A percentile compares a stretch with the other conserved stretches of the same genome.
Evolutionary conservation across 2,113 vertebrate species (phyloP).

Genomic region (Halichoeres trimaculatus): DNA sequence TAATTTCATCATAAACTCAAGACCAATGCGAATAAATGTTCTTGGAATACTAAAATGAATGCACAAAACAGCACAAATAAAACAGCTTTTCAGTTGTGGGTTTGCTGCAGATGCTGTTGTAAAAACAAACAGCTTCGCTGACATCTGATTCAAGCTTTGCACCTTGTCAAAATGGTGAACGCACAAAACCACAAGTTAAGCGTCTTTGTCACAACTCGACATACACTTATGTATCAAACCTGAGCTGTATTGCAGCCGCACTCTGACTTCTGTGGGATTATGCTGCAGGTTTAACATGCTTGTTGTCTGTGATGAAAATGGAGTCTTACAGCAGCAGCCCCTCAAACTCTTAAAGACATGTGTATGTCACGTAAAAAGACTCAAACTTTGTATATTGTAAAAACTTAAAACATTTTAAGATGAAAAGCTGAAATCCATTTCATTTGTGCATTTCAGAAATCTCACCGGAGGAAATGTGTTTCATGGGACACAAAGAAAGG

Average conservation of each 20-base stretch:
- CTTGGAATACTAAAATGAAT: not conserved
- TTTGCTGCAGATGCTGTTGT: not conserved
- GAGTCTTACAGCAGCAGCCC: not conserved
- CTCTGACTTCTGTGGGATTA: too few relatives aligned
- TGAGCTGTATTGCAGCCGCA: too few relatives aligned
- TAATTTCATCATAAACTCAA: not conserved
- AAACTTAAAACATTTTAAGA: not conserved
- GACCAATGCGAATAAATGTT: not conserved
- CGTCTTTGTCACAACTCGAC: too few relatives aligned
- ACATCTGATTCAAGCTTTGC: not conserved
- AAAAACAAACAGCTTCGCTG: not conserved
- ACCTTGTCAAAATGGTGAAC: not conserved
- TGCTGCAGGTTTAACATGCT: too few relatives aligned
- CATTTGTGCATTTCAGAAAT: slow-evolving; percentile 62
- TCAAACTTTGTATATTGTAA: not conserved
- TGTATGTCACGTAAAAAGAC: not conserved
- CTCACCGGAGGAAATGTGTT: slow-evolving; percentile 70
- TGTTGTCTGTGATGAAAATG: not conserved
- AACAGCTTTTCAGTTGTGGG: not conserved
- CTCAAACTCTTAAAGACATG: not conserved
- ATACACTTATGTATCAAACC: too few relatives aligned
- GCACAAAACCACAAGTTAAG: slow-evolving; percentile 16
- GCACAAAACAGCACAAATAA: not conserved
- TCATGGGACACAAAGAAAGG: slow-evolving; percentile 82
- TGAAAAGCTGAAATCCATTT: not conserved